Base-by-base conservation (phyloP, 2,113 vertebrate genomes). In the Callorhinus ursinus region DNA sequence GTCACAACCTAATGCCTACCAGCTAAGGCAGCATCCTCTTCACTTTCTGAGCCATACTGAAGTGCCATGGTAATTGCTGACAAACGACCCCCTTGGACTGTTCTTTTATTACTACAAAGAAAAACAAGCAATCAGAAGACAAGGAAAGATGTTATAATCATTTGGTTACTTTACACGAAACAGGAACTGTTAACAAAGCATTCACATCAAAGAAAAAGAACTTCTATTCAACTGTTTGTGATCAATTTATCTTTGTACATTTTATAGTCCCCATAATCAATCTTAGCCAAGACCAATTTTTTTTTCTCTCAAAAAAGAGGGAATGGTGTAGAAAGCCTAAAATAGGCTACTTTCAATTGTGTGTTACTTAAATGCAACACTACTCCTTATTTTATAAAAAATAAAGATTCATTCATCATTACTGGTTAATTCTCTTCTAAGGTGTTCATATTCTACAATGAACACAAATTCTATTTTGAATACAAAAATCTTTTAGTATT, bases 11-110 rank as follows among this genome's bases (percentile, higher is more conserved):
- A 97, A 93, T 72, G 97, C 98, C 80, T 99, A 99, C 99, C 99
- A 93, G 99, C 99, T 93, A 99, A 99, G 94, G 99, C 99, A 90
- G 99, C 99, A 96, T 99, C 99, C 95, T 99, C 99, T 88, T 99
- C 99, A 26, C 99, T 99, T 98, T 99, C 99, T 39, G 99, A 99
- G 95, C 99, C 99, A 74, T 99, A 99, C 80, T 99, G 99, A 95
- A 99, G 98, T 55, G 99, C 99, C 99, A 99, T 99, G n/a, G 99
- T 99, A 98, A 99, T 99, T 79, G 99, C 99, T 89, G 99, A 99
- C 96, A 99, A 99, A 87, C 99, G 99, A 98, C 99, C 99, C 61
- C 99, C 99, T 97, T 99, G 99, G 31, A 99, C 99, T n/a, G 99
- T 99, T 96, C 99, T 99, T 98, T 99, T 99, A 98, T 99, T 99